These are phyloP conservation scores for Sisyra terminalis DNA, from an alignment of 2,888 invertebrate genomes.

Conservation along the genomic window DNA sequence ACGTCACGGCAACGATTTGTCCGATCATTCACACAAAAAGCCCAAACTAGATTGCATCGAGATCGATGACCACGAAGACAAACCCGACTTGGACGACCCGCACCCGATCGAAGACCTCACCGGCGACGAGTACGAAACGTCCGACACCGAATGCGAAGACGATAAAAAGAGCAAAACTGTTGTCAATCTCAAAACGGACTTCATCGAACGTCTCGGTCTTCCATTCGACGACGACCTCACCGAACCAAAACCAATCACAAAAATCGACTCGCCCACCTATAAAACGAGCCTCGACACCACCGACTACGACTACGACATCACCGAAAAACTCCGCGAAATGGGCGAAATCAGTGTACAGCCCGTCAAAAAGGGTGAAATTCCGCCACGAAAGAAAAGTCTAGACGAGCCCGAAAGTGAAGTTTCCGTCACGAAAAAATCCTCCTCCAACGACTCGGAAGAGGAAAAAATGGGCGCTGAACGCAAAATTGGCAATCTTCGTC, in stretches of 20 bases:
- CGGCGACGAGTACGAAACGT: slow-evolving; percentile 11
- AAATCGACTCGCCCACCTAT: neutral
- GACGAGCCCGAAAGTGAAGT: slow-evolving; percentile 50
- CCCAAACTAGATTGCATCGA: too few species aligned
- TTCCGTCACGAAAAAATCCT: slow-evolving; percentile 44
- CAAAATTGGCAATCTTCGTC: slow-evolving; percentile 43
- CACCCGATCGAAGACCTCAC: slow-evolving; percentile 8
- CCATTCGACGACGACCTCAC: slow-evolving; percentile 5
- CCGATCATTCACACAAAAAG: too few species aligned
- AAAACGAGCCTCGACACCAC: slow-evolving; percentile 10
- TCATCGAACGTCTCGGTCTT: slow-evolving; percentile 11
- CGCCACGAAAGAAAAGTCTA: slow-evolving; percentile 18
- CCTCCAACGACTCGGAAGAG: slow-evolving; percentile 17
- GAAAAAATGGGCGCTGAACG: slow-evolving; percentile 13
- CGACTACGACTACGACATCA: slow-evolving; percentile 37
- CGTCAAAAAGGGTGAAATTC: slow-evolving; percentile 18
- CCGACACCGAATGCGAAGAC: slow-evolving; percentile 10
- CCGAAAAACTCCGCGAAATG: slow-evolving; percentile 46
- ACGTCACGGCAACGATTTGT: neutral
- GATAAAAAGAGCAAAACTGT: slow-evolving; percentile 21
- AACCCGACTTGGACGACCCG: neutral
- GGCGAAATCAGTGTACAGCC: slow-evolving; percentile 35
- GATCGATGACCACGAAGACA: too few species aligned
- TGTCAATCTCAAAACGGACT: slow-evolving; percentile 19
- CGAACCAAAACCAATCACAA: neutral